Percentiles rank a stretch among this genome's conserved stretches.
phyloP scores from a whole-genome alignment of 1,140 invertebrate species.

The Nephila pilipes region DNA sequence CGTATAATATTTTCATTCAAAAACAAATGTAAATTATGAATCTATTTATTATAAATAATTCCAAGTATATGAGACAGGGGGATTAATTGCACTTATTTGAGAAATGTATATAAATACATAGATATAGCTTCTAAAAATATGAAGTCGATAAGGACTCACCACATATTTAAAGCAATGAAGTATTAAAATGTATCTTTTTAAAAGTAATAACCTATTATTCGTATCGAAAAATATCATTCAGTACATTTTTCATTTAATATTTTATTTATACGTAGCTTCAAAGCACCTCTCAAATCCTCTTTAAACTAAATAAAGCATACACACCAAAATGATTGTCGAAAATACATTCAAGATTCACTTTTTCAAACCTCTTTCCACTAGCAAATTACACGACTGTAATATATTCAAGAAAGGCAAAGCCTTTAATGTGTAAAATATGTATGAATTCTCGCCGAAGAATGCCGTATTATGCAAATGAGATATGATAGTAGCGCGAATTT shows the following conservation, averaged over 20 bases:
- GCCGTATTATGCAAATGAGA: slow-evolving; percentile 30
- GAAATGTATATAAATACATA: too few relatives aligned
- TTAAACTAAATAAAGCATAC: not conserved
- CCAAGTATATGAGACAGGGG: too few relatives aligned
- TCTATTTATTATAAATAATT: too few relatives aligned
- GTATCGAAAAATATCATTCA: not conserved
- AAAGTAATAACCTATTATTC: not conserved
- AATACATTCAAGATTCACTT: slow-evolving; percentile 16
- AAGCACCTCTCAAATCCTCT: not conserved
- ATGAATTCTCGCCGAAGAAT: slow-evolving; percentile 17
- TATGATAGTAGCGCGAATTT: slow-evolving; percentile 5
- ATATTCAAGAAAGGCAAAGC: slow-evolving; percentile 25
- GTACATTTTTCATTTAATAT: not conserved
- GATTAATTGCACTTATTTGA: too few relatives aligned
- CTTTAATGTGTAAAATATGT: slow-evolving; percentile 48
- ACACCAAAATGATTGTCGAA: not conserved
- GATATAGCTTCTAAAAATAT: too few relatives aligned
- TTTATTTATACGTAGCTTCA: not conserved
- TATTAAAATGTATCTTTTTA: not conserved
- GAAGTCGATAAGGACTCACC: too few relatives aligned
- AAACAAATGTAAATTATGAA: too few relatives aligned
- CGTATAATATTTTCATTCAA: too few relatives aligned
- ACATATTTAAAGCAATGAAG: too few relatives aligned
- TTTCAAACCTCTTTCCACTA: not conserved
- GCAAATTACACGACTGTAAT: not conserved